phyloP scores from a whole-genome alignment of 1,140 invertebrate species.

The Diorhabda sublineata region DNA sequence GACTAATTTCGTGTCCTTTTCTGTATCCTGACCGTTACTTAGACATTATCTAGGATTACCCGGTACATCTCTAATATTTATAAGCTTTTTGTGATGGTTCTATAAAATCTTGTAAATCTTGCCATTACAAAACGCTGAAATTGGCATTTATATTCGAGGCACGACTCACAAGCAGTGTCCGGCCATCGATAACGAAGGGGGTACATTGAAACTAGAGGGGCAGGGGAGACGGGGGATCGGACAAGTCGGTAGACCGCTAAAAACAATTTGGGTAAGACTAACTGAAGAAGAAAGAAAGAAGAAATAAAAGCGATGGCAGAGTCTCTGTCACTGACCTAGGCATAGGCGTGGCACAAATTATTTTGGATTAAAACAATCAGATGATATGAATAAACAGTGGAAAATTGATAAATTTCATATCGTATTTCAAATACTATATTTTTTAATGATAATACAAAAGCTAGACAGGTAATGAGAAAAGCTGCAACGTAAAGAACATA shows the following conservation, averaged over 20 bases:
- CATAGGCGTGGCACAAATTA: neutral
- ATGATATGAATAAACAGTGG: neutral
- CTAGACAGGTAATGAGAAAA: too few relatives aligned
- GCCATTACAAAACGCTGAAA: neutral
- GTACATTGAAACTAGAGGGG: neutral
- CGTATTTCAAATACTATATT: slow-evolving; percentile 1
- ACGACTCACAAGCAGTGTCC: neutral
- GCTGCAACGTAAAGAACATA: too few relatives aligned
- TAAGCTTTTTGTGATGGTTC: too few relatives aligned
- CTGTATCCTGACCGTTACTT: too few relatives aligned
- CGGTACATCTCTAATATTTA: too few relatives aligned
- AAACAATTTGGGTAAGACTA: neutral
- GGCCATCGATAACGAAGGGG: neutral
- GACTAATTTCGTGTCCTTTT: too few relatives aligned
- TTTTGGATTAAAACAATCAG: neutral
- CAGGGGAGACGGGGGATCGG: neutral
- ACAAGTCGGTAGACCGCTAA: neutral
- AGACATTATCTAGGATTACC: too few relatives aligned
- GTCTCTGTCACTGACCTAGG: neutral
- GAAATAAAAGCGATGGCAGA: neutral
- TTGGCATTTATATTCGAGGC: neutral
- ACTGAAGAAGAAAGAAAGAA: neutral
- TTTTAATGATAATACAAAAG: neutral
- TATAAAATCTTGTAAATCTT: neutral
- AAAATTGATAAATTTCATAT: neutral